phyloP scores from a whole-genome alignment of 2,113 vertebrate genomes.

The Trachemys scripta region DNA sequence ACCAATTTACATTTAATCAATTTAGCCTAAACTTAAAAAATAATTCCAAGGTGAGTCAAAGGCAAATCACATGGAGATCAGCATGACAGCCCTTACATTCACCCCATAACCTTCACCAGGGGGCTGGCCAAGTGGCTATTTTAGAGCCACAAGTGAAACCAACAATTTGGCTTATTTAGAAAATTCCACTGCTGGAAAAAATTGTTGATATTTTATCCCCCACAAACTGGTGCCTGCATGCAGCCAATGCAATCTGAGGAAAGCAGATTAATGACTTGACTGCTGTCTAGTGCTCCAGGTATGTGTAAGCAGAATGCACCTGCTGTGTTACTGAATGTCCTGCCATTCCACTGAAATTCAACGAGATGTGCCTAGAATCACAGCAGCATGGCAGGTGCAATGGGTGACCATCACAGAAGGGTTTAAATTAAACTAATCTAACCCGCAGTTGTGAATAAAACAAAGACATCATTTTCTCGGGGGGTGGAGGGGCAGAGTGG shows the following conservation, averaged over 20 bases:
- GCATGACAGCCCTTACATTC: not conserved
- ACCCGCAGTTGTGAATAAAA: not conserved
- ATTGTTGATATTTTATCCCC: not conserved
- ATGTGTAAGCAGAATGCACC: not conserved
- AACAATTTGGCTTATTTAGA: not conserved
- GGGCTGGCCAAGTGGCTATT: not conserved
- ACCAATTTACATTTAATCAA: not conserved
- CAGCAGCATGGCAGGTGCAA: not conserved
- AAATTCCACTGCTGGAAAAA: not conserved
- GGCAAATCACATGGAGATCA: not conserved
- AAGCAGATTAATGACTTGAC: not conserved
- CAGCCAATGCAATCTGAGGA: not conserved
- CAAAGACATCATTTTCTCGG: not conserved
- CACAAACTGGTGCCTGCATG: not conserved
- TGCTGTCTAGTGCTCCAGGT: accelerated
- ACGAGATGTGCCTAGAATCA: not conserved
- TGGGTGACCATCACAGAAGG: not conserved
- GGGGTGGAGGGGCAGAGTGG: not conserved
- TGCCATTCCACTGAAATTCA: accelerated
- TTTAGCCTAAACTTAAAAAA: not conserved
- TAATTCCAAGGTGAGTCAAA: not conserved
- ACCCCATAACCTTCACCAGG: accelerated
- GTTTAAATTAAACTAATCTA: not conserved
- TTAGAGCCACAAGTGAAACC: not conserved
- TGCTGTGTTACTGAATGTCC: not conserved